Evolutionary conservation across 2,797 vertebrate genomes (phyloP), one percentile per base, ranked within the genome.

Genomic region (Rhynchotus rufescens): DNA sequence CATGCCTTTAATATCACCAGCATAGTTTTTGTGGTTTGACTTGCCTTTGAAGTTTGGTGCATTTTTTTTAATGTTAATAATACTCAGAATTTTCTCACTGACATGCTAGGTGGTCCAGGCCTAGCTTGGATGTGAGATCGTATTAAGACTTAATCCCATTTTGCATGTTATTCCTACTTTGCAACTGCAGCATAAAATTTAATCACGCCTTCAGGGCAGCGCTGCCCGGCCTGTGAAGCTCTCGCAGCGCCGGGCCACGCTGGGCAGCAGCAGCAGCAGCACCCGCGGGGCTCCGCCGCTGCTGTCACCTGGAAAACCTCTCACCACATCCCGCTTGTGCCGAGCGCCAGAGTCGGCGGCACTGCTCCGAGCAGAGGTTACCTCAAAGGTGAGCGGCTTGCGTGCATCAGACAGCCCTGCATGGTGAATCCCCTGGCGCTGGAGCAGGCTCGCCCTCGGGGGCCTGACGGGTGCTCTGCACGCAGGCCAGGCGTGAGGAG

Each of bases 111-210:
- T 95, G 94, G 93, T 91, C 92, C 61, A 40, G 79, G 36, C 73
- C 52, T 47, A 60, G 62, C 49, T 69, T 80, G 40, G 83, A 77
- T 82, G 54, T 17, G 80, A 88, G 80, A 67, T 83, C 84, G 64
- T 71, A 34, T 90, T 83, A 90, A 82, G 59, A 67, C 56, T 80
- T 92, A 93, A 92, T 88, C 93, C 79, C 26, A 67, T 92, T 92
- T 83, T 77, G 71, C 67, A 32, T 84, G 56, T 91, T 93, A 74
- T 84, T 93, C 69, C 89, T 83, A 20, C 59, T 93, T 91, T 95
- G 80, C 84, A 92, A 76, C 65, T 44, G 3, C 86, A 92, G 78
- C 82, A 91, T 66, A 86, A 95, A 91, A 81, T 73, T 36, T 49
- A 89, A 86, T 87, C 20, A 6, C n/a, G 80, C 54, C 74, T 86